Percentiles rank a stretch among this genome's conserved stretches.
These are phyloP conservation scores for Leptinotarsa rubiginosa DNA, from an alignment of 2,888 invertebrate species.

Conservation along the genomic window DNA sequence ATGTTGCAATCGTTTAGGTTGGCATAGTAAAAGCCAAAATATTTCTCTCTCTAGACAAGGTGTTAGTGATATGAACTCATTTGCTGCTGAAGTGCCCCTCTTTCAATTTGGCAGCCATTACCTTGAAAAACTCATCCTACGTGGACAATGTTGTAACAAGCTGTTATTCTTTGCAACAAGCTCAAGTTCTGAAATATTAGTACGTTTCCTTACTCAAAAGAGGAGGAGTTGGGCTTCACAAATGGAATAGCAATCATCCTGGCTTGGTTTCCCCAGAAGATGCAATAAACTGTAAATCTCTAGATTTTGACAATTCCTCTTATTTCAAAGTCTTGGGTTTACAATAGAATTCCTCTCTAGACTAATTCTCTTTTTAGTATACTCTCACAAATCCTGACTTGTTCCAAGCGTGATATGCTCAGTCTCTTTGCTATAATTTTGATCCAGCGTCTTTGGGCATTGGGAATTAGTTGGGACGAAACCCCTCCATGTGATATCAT, in stretches of 20 bases:
- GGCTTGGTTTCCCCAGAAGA: not conserved
- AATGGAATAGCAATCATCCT: conserved; percentile 21
- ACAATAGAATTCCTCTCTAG: not conserved
- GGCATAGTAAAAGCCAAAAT: not conserved
- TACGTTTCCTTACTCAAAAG: not conserved
- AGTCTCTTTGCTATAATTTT: conserved; percentile 14
- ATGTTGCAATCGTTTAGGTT: not conserved
- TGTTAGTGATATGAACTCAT: not conserved
- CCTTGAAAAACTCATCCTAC: not conserved
- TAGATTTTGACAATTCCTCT: not conserved
- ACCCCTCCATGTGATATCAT: not conserved
- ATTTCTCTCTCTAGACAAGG: not conserved
- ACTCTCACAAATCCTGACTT: not conserved
- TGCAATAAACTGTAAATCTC: not conserved
- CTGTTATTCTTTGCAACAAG: not conserved
- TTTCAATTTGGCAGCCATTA: not conserved
- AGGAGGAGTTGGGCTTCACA: not conserved
- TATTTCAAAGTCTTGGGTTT: not conserved
- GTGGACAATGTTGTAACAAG: not conserved
- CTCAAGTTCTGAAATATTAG: not conserved
- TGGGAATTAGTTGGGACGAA: not conserved
- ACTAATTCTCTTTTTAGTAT: not conserved
- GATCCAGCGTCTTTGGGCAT: not conserved
- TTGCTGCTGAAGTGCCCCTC: not conserved
- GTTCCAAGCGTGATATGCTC: conserved; percentile 1